A percentile compares a stretch with the other conserved stretches of the same genome.
phyloP scores from a whole-genome alignment of 2,113 vertebrate species.

The Oxygymnocypris stewartii region DNA sequence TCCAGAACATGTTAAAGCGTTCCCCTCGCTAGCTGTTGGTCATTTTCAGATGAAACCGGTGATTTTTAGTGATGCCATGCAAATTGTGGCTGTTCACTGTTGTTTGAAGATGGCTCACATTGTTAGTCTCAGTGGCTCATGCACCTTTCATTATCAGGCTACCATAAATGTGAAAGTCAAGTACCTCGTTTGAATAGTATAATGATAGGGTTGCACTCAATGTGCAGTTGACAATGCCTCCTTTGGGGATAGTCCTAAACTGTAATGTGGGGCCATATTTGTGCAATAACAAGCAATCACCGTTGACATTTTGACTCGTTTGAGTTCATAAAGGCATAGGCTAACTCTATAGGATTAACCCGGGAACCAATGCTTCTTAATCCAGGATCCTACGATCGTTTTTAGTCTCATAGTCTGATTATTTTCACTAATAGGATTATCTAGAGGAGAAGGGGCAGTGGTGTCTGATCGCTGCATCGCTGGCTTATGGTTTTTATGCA shows the following conservation, averaged over 20 bases:
- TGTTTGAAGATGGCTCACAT: neutral
- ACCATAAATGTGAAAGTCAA: conserved; percentile 20
- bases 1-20: conserved; percentile 59
- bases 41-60: neutral
- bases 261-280: neutral
- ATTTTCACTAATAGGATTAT: conserved; percentile 40
- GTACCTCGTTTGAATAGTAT: conserved; percentile 36
- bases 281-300: conserved; percentile 14
- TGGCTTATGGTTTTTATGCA: neutral
- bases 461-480: neutral
- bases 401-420: conserved; percentile 25
- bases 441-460: neutral
- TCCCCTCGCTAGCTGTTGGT: conserved; percentile 48
- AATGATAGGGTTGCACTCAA: conserved; percentile 15
- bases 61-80: conserved; percentile 6
- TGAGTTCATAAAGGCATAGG: neutral
- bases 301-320: neutral
- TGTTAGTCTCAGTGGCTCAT: conserved; percentile 9
- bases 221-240: neutral
- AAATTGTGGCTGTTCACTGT: neutral
- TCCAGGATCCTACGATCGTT: neutral
- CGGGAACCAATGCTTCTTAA: conserved; percentile 1
- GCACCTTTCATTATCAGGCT: conserved; percentile 19
- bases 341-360: neutral
- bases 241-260: neutral